phyloP scores from a whole-genome alignment of 2,888 invertebrate species.

The Aporophyla nigra region DNA sequence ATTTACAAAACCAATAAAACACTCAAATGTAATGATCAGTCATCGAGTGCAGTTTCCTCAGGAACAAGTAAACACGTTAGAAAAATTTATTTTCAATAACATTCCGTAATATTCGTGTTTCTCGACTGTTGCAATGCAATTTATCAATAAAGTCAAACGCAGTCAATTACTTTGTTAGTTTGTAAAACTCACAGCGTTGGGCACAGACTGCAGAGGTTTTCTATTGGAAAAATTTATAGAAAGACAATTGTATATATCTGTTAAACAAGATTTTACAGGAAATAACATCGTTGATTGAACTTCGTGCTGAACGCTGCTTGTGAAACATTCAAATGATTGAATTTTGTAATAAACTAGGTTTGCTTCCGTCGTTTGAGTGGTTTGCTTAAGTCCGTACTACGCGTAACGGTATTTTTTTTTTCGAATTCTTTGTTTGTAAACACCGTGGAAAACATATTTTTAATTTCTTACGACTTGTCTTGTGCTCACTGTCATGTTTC shows the following conservation, averaged over 20 bases:
- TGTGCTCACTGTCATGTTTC: background rate
- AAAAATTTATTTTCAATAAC: background rate
- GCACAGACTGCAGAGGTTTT: background rate
- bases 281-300: conserved; percentile 6
- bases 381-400: background rate
- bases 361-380: background rate
- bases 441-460: background rate
- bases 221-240: background rate
- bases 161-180: conserved; percentile 1
- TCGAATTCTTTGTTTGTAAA: background rate
- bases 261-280: background rate
- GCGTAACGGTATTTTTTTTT: background rate
- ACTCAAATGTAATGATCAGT: background rate
- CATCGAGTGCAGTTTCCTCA: background rate
- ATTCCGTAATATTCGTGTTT: background rate
- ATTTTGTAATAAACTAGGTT: conserved; percentile 11
- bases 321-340: background rate
- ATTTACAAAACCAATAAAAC: background rate
- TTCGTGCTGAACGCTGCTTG: background rate
- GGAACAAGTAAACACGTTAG: background rate
- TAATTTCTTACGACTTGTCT: background rate
- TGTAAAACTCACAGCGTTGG: conserved; percentile 1
- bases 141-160: background rate
- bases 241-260: background rate
- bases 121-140: background rate